Evolutionary conservation across 2,797 vertebrate species (phyloP).

Genomic region (Melanotaenia pygmaea): DNA sequence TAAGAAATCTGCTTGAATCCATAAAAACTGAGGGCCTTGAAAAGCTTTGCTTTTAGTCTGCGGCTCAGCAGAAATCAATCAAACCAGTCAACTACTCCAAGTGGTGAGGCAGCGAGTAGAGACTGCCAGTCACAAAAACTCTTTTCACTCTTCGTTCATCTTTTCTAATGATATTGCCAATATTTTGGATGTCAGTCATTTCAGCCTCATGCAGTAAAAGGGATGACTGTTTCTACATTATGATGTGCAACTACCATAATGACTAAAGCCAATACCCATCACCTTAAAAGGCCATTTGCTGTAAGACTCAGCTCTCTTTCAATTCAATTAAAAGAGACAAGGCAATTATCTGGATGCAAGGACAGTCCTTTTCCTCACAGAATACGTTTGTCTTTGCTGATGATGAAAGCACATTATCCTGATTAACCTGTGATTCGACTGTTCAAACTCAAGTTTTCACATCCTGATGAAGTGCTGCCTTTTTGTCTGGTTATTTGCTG

Average conservation of each 20-base stretch:
- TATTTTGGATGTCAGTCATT: conserved; percentile 21
- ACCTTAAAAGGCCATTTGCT: conserved; percentile 54
- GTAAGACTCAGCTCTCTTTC: conserved; percentile 35
- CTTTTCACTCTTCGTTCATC: background rate
- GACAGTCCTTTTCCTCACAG: conserved; percentile 21
- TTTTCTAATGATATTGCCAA: conserved; percentile 21
- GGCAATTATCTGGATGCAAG: conserved; percentile 34
- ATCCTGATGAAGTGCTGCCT: conserved; percentile 8
- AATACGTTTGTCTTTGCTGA: conserved; percentile 57
- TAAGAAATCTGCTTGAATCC: conserved; percentile 55
- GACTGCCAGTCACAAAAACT: conserved; percentile 9
- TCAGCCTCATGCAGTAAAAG: conserved; percentile 21
- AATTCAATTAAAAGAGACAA: conserved; percentile 48
- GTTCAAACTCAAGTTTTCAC: conserved; percentile 31
- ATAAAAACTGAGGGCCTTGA: conserved; percentile 55
- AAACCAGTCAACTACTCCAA: conserved; percentile 49
- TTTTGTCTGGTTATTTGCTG: conserved; percentile 30
- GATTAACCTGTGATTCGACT: conserved; percentile 35
- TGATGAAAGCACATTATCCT: conserved; percentile 53
- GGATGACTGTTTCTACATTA: conserved; percentile 24
- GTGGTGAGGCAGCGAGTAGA: conserved; percentile 22
- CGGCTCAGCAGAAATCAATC: conserved; percentile 60
- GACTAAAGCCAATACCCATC: conserved; percentile 46
- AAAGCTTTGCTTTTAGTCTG: conserved; percentile 46
- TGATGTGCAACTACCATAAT: conserved; percentile 11